Percentiles rank a stretch among this genome's conserved stretches.
phyloP scores from a whole-genome alignment of 2,888 invertebrate species.

The Masnerella sp. region DNA sequence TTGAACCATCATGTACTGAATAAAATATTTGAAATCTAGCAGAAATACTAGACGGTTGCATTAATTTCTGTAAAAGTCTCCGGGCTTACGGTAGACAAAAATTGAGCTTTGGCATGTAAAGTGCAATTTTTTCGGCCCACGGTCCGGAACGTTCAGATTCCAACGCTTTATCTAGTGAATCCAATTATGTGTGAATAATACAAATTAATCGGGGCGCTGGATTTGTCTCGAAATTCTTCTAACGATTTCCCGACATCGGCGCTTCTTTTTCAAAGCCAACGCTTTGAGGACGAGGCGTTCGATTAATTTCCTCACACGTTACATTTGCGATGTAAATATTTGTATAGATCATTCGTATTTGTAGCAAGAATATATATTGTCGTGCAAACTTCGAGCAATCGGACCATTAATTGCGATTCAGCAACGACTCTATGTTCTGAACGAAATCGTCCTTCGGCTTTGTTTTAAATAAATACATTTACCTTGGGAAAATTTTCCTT shows the following conservation, averaged over 20 bases:
- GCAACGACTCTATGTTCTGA: too few relatives aligned
- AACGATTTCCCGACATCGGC: constrained; percentile 11
- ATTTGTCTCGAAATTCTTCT: constrained; percentile 33
- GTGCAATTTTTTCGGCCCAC: too few relatives aligned
- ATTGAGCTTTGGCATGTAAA: too few relatives aligned
- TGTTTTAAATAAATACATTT: too few relatives aligned
- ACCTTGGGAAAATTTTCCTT: too few relatives aligned
- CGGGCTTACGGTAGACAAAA: too few relatives aligned
- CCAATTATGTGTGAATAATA: constrained; percentile 37
- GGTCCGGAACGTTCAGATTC: constrained; percentile 53
- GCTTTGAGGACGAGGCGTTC: constrained; percentile 25
- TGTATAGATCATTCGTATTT: constrained; percentile 54
- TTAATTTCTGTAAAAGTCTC: too few relatives aligned
- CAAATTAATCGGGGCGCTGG: constrained; percentile 36
- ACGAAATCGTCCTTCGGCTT: too few relatives aligned
- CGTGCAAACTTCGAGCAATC: constrained; percentile 27
- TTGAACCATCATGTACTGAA: constrained; percentile 3
- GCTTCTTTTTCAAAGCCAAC: constrained; percentile 30
- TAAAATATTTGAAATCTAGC: constrained; percentile 19
- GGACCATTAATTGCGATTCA: neutral
- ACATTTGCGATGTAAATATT: constrained; percentile 52
- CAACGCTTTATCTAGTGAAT: constrained; percentile 50
- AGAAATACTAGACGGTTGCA: too few relatives aligned
- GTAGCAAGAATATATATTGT: constrained; percentile 36
- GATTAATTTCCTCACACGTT: constrained; percentile 34